A percentile compares a stretch with the other conserved stretches of the same genome.
Evolutionary conservation across 2,797 vertebrate genomes (phyloP).

Genomic region (Acridotheres tristis): DNA sequence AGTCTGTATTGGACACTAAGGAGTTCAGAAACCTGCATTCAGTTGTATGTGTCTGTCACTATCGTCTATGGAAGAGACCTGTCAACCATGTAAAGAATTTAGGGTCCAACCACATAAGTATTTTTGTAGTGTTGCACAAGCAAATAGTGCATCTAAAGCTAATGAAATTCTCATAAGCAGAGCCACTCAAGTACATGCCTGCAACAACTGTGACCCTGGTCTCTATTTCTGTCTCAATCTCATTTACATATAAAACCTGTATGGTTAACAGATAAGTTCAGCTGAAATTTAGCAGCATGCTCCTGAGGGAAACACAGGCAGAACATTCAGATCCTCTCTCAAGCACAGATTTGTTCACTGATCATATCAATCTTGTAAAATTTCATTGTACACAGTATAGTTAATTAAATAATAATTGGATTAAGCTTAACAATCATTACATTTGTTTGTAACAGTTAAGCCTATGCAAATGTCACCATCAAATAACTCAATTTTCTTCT

Average conservation of each 20-base stretch:
- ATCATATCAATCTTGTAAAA: not conserved
- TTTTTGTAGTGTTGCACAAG: not conserved
- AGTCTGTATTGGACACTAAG: not conserved
- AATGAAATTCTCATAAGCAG: not conserved
- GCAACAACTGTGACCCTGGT: not conserved
- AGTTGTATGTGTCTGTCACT: not conserved
- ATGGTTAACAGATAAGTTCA: not conserved
- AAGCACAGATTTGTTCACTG: not conserved
- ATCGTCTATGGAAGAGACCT: not conserved
- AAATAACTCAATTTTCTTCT: not conserved
- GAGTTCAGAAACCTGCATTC: not conserved
- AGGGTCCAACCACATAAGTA: not conserved
- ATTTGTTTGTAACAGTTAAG: not conserved
- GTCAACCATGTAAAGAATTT: not conserved
- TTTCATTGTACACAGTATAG: not conserved
- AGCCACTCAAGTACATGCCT: not conserved
- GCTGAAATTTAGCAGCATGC: not conserved
- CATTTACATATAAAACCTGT: not conserved
- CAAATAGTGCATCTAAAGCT: not conserved
- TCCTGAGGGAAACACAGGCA: not conserved
- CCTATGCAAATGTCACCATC: not conserved
- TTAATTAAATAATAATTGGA: not conserved
- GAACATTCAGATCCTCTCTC: not conserved
- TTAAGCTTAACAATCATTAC: too few relatives aligned
- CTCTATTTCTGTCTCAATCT: not conserved